These are phyloP conservation scores for Leucophenga montana DNA, from an alignment of 2,888 invertebrate species.

Conservation along the genomic window DNA sequence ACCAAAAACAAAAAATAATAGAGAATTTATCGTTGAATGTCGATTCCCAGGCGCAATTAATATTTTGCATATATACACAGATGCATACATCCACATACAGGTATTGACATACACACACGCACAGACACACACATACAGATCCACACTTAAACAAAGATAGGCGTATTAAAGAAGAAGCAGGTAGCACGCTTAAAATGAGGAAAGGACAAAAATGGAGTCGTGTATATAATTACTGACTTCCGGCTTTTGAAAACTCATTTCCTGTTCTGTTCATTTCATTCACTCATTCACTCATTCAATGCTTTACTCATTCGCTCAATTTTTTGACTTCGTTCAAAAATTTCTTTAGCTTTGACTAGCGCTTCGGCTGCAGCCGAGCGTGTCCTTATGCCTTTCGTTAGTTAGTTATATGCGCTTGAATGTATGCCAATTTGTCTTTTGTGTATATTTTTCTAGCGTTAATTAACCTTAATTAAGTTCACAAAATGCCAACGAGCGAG, in stretches of 20 bases:
- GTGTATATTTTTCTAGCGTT: conserved; percentile 54
- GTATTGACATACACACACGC: neutral
- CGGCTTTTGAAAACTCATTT: conserved; percentile 64
- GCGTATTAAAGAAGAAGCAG: neutral
- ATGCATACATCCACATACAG: neutral
- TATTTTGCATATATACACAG: neutral
- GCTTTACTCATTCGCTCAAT: neutral
- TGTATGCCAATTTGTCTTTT: conserved; percentile 55
- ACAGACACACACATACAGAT: neutral
- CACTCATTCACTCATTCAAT: neutral
- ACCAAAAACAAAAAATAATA: neutral
- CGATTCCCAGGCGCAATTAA: neutral
- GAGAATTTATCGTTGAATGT: neutral
- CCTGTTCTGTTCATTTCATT: conserved; percentile 41
- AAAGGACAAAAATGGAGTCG: conserved; percentile 38
- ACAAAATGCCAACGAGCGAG: conserved; percentile 29
- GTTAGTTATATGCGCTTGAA: conserved; percentile 26
- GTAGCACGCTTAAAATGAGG: neutral
- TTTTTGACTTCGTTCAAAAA: neutral
- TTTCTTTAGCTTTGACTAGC: neutral
- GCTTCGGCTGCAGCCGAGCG: no score
- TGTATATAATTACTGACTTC: conserved; percentile 59
- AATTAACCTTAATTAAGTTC: conserved; percentile 65
- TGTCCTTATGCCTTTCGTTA: neutral
- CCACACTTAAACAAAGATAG: neutral